phyloP scores from a whole-genome alignment of 2,797 vertebrate genomes.

The Urophycis tenuis region DNA sequence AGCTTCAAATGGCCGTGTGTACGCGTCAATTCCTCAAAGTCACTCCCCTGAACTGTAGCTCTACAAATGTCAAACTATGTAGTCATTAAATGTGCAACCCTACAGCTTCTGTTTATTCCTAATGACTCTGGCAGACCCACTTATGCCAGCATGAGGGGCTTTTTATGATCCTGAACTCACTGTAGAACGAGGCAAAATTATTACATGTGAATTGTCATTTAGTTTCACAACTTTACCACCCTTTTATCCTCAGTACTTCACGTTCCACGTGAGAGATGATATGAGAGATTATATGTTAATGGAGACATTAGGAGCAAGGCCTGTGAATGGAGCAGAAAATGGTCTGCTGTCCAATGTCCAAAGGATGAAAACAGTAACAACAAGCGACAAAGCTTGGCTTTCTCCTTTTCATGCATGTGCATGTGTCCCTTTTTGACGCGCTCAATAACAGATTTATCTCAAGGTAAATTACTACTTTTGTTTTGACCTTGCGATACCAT shows the following conservation, averaged over 20 bases:
- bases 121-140: not conserved
- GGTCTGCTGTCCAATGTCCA: not conserved
- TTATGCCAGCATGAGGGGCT: not conserved
- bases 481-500: not conserved
- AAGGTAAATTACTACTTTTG: not conserved
- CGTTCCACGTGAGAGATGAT: not conserved
- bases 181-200: not conserved
- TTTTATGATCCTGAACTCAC: not conserved
- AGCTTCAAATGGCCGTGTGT: not conserved
- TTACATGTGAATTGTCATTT: not conserved
- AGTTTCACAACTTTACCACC: not conserved
- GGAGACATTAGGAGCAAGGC: not conserved
- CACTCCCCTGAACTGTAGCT: not conserved
- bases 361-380: not conserved
- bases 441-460: not conserved
- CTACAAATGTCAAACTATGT: not conserved
- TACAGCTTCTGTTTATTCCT: not conserved
- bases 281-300: not conserved
- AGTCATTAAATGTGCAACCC: not conserved
- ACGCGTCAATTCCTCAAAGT: constrained; percentile 3
- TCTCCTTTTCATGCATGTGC: not conserved
- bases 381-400: not conserved
- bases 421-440: not conserved
- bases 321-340: not conserved
- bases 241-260: not conserved